Base-by-base conservation (phyloP, 2,888 invertebrate genomes). In the Coremacera marginata region DNA sequence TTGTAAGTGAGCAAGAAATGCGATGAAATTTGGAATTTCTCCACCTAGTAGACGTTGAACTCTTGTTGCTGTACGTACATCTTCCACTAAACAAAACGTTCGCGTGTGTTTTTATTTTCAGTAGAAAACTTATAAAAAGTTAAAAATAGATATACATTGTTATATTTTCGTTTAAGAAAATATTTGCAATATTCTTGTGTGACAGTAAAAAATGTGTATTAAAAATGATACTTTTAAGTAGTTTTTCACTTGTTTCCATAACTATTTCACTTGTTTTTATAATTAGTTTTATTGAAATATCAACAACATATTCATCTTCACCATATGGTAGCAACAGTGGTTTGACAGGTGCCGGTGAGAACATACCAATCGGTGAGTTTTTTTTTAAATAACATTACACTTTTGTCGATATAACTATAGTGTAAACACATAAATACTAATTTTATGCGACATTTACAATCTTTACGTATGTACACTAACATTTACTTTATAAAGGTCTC, bases 401-500 rank as follows among this genome's bases (percentile, higher is more conserved):
- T 25, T 25, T 8, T n/a, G 27, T 27, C 9, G 25, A n/a, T 55
- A 19, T 55, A 7, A 31, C 31, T 31, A 31, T 4, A 31, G 5
- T 4, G 19, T 57, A 57, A 2, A 22, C 16, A 57, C 25, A n/a
- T 9, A 4, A 8, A 19, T 19, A 25, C 57, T 4, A 57, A 57
- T 57, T 57, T 3, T 55, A 37, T 37, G 5, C 5, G 7, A 37
- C 5, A 37, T 37, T 8, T 1, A 8, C 37, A 8, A 27, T 16
- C 5, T 63, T 63, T 31, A 67, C 37, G 4, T 72, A 44, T 57
- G 1, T 3, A 34, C 37, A 37, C 8, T 4, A 4, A 5, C 37
- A 5, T 37, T 16, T 11, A 14, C n/a, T n/a, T 34, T 70, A 4
- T 49, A 22, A 79, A 88, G 88, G 88, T 49, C 83, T 88, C 49